Evolutionary conservation across 1,140 invertebrate species (phyloP).

Genomic region (Dreissena polymorpha): DNA sequence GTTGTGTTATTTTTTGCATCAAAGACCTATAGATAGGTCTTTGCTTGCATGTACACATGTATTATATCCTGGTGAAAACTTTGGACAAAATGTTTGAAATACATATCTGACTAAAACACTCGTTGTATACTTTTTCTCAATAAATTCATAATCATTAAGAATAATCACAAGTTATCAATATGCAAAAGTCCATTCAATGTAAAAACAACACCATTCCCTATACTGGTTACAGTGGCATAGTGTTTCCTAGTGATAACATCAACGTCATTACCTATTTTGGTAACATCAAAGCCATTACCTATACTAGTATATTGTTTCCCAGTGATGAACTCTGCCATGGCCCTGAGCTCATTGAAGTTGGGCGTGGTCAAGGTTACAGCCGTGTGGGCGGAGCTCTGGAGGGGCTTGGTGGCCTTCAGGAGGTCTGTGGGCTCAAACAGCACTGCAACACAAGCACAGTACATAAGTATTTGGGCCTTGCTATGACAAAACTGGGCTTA

Average conservation of each 20-base stretch:
- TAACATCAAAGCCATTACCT: neutral
- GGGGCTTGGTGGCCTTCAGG: constrained; percentile 82
- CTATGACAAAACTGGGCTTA: neutral
- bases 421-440: constrained; percentile 87
- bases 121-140: neutral
- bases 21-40: no score
- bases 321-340: constrained; percentile 60
- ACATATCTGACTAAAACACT: no score
- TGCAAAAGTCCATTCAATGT: neutral
- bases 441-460: constrained; percentile 79
- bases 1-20: no score
- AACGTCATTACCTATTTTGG: neutral
- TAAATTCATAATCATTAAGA: neutral
- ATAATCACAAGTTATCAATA: neutral
- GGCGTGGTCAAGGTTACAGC: constrained; percentile 85
- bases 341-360: constrained; percentile 86
- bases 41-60: no score
- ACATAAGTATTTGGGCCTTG: constrained; percentile 15
- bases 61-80: no score
- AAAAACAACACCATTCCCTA: neutral
- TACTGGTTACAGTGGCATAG: neutral
- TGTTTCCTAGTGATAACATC: neutral
- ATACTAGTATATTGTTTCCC: neutral
- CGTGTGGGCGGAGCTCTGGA: constrained; percentile 75
- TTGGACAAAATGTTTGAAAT: no score